phyloP scores from a whole-genome alignment of 2,797 vertebrate species.

The Lithobates sylvaticus region DNA sequence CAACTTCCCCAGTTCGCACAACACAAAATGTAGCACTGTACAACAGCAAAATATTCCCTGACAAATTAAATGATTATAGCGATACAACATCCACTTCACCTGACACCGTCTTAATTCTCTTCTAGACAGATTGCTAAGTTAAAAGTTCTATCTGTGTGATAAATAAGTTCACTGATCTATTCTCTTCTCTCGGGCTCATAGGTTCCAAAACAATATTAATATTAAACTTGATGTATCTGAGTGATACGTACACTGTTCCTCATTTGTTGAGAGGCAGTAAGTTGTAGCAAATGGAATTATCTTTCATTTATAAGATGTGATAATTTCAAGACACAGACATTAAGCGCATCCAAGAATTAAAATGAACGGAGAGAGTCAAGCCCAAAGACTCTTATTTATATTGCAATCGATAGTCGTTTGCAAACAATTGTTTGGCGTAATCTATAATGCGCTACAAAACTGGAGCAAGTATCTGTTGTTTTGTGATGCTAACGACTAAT shows the following conservation, averaged over 20 bases:
- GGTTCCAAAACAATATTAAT: slow-evolving; percentile 47
- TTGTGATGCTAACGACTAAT: slow-evolving; percentile 60
- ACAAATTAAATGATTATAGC: slow-evolving; percentile 2
- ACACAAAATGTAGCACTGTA: background rate
- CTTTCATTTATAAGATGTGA: slow-evolving; percentile 68
- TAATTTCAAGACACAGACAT: slow-evolving; percentile 70
- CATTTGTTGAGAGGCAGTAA: slow-evolving; percentile 62
- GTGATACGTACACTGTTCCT: slow-evolving; percentile 55
- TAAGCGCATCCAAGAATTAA: slow-evolving; percentile 70
- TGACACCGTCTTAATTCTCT: slow-evolving; percentile 19
- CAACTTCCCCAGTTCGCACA: background rate
- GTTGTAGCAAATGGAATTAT: slow-evolving; percentile 65
- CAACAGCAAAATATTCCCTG: slow-evolving; percentile 27
- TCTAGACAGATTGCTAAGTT: slow-evolving; percentile 36
- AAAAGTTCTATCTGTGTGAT: slow-evolving; percentile 26
- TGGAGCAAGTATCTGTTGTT: slow-evolving; percentile 62
- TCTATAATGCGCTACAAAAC: slow-evolving; percentile 70
- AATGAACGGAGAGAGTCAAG: slow-evolving; percentile 65
- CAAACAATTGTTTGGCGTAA: slow-evolving; percentile 71
- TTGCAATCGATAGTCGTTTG: slow-evolving; percentile 78
- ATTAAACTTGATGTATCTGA: slow-evolving; percentile 31
- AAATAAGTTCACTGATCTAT: slow-evolving; percentile 15
- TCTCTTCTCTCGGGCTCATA: background rate
- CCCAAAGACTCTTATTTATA: slow-evolving; percentile 78
- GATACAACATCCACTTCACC: slow-evolving; percentile 21